These are phyloP conservation scores for Drosophila bocki DNA, from an alignment of 1,140 invertebrate genomes.

Conservation along the genomic window DNA sequence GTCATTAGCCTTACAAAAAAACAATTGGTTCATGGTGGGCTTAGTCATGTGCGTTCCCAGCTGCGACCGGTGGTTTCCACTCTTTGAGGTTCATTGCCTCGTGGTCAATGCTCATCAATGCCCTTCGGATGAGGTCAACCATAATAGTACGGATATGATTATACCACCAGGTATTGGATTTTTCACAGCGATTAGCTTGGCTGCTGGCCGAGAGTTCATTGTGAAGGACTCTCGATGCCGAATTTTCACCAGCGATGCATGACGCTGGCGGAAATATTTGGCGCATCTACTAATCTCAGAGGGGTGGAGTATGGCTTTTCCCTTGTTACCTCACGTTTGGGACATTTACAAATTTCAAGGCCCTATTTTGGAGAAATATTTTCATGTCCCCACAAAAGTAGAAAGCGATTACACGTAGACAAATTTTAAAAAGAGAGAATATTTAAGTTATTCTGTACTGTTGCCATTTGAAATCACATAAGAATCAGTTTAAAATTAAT, in stretches of 20 bases:
- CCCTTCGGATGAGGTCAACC: conserved; percentile 75
- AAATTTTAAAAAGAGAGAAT: background rate
- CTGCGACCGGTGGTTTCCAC: conserved; percentile 31
- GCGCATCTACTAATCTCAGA: background rate
- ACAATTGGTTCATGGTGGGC: conserved; percentile 49
- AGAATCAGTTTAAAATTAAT: too few species aligned
- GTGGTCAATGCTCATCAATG: conserved; percentile 75
- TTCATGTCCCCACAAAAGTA: background rate
- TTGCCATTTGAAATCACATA: background rate
- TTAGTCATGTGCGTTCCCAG: conserved; percentile 41
- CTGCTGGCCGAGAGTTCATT: conserved; percentile 64
- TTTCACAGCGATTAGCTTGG: conserved; percentile 35
- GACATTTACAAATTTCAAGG: conserved; percentile 1
- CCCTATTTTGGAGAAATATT: background rate
- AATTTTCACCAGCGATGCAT: conserved; percentile 19
- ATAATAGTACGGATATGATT: conserved; percentile 59
- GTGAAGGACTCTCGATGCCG: conserved; percentile 59
- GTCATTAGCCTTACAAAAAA: conserved; percentile 71
- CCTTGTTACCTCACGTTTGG: background rate
- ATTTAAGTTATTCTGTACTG: background rate
- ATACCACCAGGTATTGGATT: conserved; percentile 26
- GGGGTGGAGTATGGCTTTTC: background rate
- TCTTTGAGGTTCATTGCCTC: conserved; percentile 69
- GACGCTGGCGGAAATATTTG: conserved; percentile 1
- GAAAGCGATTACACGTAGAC: background rate